phyloP scores from a whole-genome alignment of 1,140 invertebrate species.

The Scaptodrosophila lebanonensis region DNA sequence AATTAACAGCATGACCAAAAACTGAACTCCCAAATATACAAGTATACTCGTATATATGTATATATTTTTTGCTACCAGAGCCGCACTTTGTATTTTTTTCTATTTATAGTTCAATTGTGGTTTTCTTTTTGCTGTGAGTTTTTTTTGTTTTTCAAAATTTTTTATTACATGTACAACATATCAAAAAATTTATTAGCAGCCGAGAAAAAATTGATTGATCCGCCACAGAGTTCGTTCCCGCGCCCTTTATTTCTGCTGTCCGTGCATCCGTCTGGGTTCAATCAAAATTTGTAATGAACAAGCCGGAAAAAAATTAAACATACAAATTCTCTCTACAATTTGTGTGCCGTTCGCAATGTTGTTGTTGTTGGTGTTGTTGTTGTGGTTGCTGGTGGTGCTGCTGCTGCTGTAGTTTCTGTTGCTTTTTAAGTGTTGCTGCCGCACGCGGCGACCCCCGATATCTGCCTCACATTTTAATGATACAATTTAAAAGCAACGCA shows the following conservation, averaged over 20 bases:
- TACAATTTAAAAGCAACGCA: conserved; percentile 76
- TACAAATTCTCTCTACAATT: conserved; percentile 28
- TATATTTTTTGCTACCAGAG: conserved; percentile 56
- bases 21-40: conserved; percentile 12
- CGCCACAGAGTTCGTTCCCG: conserved; percentile 27
- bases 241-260: conserved; percentile 1
- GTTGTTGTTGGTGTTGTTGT: not conserved
- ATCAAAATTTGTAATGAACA: conserved; percentile 72
- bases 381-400: conserved; percentile 5
- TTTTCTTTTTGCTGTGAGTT: conserved; percentile 6
- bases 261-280: conserved; percentile 40
- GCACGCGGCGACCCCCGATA: conserved; percentile 14
- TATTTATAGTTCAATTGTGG: conserved; percentile 38
- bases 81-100: conserved; percentile 61
- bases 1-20: conserved; percentile 57
- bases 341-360: conserved; percentile 20
- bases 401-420: conserved; percentile 40
- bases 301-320: conserved; percentile 59
- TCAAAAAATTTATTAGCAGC: conserved; percentile 56
- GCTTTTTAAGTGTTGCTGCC: conserved; percentile 44
- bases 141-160: conserved; percentile 3
- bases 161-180: conserved; percentile 10
- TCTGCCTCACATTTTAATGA: conserved; percentile 61
- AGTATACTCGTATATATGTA: conserved; percentile 20
- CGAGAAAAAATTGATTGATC: conserved; percentile 65